Conservation (phyloP, 2,888 invertebrate genomes). For the Cantharis nigra region DNA sequence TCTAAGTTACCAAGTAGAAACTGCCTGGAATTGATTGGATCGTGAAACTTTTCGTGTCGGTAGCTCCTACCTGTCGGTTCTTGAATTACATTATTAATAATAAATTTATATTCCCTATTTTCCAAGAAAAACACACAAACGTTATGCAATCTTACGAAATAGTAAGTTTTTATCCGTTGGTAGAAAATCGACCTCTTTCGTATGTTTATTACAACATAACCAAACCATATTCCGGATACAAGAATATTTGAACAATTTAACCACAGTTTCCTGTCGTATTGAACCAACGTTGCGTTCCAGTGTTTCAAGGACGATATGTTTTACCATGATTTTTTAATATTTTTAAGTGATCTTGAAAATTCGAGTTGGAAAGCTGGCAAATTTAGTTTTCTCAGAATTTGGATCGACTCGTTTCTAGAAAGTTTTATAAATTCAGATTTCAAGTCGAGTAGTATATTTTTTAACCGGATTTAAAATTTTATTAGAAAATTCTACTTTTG, state of each 20-base stretch:
- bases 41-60: not conserved
- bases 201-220: not conserved
- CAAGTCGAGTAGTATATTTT: not conserved
- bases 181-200: not conserved
- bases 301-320: slow-evolving; percentile 1
- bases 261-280: slow-evolving; percentile 22
- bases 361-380: not conserved
- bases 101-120: not conserved
- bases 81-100: not conserved
- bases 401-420: not conserved
- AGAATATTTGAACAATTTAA: slow-evolving; percentile 23
- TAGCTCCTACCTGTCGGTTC: not conserved
- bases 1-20: too few species aligned
- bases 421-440: not conserved
- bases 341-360: not conserved
- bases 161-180: not conserved
- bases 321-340: not conserved
- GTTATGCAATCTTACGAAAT: not conserved
- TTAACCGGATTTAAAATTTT: not conserved
- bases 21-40: too few species aligned
- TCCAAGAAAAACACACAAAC: not conserved
- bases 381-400: not conserved
- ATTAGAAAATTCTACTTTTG: not conserved
- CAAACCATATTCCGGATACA: slow-evolving; percentile 17
- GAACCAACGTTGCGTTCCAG: not conserved